Evolutionary conservation across 2,113 vertebrate species (phyloP).

Genomic region (Lycaon pictus): DNA sequence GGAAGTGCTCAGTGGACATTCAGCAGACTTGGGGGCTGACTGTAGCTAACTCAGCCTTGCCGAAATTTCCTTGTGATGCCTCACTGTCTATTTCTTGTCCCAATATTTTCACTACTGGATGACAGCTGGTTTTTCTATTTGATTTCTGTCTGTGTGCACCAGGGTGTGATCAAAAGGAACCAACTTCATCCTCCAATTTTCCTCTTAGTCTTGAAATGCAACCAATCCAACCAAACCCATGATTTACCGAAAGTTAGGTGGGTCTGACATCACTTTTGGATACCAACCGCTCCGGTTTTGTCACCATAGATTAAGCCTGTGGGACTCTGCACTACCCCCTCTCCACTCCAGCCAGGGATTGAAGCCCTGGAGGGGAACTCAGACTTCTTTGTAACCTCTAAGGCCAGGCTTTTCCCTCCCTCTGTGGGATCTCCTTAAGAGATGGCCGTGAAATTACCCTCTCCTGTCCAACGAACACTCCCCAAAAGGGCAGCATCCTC

Average conservation of each 20-base stretch:
- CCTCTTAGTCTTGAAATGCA: constrained; percentile 58
- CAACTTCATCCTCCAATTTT: constrained; percentile 28
- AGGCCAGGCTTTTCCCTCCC: not conserved
- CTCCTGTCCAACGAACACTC: not conserved
- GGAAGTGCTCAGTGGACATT: not conserved
- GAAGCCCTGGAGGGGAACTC: not conserved
- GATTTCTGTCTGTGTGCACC: constrained; percentile 40
- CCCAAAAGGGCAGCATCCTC: not conserved
- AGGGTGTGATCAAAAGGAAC: constrained; percentile 50
- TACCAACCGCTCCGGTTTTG: constrained; percentile 30
- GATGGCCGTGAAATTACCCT: not conserved
- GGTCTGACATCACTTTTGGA: constrained; percentile 56
- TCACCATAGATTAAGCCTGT: not conserved
- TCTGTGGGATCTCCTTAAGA: not conserved
- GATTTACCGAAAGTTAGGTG: constrained; percentile 21
- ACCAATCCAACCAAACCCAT: constrained; percentile 20
- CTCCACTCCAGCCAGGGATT: not conserved
- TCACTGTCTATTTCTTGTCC: not conserved
- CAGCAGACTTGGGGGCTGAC: not conserved
- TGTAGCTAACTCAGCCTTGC: not conserved
- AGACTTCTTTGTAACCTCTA: not conserved
- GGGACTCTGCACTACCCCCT: not conserved
- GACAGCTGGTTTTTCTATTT: constrained; percentile 43
- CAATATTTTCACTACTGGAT: constrained; percentile 15
- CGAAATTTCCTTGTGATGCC: not conserved